Percentiles rank a stretch among this genome's conserved stretches.
Evolutionary conservation across 2,113 vertebrate species (phyloP).

Genomic region (Eidolon helvum): DNA sequence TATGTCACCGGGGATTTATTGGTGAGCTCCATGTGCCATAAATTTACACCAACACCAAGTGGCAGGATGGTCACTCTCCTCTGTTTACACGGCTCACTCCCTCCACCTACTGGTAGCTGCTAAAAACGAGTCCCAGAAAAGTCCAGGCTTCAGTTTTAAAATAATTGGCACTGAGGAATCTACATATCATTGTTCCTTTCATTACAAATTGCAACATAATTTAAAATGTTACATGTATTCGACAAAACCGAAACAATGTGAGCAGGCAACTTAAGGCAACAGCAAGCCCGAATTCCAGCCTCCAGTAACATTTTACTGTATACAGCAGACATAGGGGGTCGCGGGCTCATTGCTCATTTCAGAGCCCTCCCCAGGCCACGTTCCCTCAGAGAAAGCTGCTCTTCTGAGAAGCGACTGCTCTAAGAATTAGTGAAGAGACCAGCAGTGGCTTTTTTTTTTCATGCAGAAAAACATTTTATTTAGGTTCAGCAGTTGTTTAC

Average conservation of each 20-base stretch:
- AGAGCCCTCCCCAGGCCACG: fast-evolving
- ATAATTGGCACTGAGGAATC: background rate
- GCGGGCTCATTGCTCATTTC: fast-evolving
- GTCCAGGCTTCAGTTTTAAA: background rate
- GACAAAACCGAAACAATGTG: background rate
- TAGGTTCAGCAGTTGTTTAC: too few relatives aligned
- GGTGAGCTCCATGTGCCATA: fast-evolving
- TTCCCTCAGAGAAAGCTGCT: background rate
- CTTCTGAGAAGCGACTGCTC: background rate
- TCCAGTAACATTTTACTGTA: fast-evolving
- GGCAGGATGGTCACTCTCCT: fast-evolving
- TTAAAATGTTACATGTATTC: fast-evolving
- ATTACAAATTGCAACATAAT: background rate
- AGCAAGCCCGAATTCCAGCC: fast-evolving
- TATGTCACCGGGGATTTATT: fast-evolving
- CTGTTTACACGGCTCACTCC: slow-evolving; percentile 61
- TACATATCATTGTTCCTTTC: fast-evolving
- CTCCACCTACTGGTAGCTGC: slow-evolving; percentile 80
- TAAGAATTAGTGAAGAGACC: background rate
- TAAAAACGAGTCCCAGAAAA: background rate
- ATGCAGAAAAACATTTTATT: too few relatives aligned
- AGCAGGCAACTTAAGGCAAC: background rate
- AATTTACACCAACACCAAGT: background rate
- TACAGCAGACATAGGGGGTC: fast-evolving
- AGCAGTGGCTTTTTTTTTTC: background rate